Conservation (phyloP, 2,797 vertebrate species). For the Acrocephalus scirpaceus region DNA sequence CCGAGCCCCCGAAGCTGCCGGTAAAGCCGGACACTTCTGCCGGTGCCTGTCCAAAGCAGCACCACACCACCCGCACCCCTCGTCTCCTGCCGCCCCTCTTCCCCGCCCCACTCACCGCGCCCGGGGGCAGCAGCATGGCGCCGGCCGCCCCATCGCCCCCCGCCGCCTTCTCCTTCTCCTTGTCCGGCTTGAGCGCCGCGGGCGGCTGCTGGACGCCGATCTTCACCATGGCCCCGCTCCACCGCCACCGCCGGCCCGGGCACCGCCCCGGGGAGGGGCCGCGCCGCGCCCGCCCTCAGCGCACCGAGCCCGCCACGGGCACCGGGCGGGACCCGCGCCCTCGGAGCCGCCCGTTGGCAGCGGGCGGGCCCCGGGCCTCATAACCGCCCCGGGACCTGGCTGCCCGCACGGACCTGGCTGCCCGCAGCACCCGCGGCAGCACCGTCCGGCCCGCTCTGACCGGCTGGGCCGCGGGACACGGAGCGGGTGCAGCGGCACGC, state of each 20-base stretch:
- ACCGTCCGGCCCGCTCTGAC: neutral
- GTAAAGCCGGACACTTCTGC: fast-evolving
- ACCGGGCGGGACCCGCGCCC: fast-evolving
- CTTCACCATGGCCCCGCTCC: neutral
- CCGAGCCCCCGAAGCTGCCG: fast-evolving
- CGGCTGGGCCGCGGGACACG: neutral
- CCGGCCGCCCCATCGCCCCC: constrained; percentile 7
- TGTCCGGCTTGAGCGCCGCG: constrained; percentile 12
- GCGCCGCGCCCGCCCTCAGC: neutral
- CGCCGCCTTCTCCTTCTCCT: neutral
- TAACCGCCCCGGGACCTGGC: too few species aligned
- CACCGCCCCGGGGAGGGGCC: neutral
- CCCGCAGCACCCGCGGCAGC: neutral
- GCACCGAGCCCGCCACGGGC: neutral
- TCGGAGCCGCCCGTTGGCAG: too few species aligned
- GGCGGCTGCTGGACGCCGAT: neutral
- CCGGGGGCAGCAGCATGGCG: neutral
- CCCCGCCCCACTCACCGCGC: constrained; percentile 11
- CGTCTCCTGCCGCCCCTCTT: neutral
- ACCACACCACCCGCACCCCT: neutral
- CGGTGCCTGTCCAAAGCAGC: neutral
- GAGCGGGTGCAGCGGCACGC: neutral
- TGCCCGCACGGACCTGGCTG: neutral
- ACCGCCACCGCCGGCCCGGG: neutral
- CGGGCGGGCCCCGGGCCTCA: neutral